Conservation (phyloP, 2,888 invertebrate species). For the Parascotia fuliginaria region DNA sequence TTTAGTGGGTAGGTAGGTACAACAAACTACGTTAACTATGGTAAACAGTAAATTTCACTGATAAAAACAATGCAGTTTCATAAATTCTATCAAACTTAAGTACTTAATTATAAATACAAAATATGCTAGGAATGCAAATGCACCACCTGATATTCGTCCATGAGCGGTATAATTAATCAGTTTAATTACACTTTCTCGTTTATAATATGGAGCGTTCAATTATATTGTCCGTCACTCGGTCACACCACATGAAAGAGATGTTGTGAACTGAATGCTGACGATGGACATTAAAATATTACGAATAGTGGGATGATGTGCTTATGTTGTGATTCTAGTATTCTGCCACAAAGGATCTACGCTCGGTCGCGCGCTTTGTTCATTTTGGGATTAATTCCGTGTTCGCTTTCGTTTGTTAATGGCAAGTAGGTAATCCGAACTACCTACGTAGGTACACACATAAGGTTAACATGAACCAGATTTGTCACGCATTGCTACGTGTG, state of each 20-base stretch:
- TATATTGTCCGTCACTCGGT: constrained; percentile 8
- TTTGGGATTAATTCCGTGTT: constrained; percentile 63
- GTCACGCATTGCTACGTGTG: neutral
- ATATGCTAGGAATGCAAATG: constrained; percentile 46
- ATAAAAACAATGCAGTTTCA: neutral
- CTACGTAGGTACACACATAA: neutral
- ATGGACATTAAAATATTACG: constrained; percentile 27
- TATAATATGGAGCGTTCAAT: constrained; percentile 41
- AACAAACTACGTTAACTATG: neutral
- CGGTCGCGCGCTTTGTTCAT: constrained; percentile 73
- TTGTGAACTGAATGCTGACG: constrained; percentile 26
- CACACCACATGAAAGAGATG: constrained; percentile 26
- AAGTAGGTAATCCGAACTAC: constrained; percentile 12
- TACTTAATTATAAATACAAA: constrained; percentile 12
- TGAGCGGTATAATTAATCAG: constrained; percentile 51
- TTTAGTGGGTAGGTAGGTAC: no score
- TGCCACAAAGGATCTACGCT: constrained; percentile 73
- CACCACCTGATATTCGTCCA: constrained; percentile 76
- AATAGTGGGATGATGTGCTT: constrained; percentile 21
- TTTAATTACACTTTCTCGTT: constrained; percentile 63
- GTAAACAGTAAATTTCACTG: neutral
- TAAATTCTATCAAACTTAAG: neutral
- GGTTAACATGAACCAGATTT: neutral
- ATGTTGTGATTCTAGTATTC: constrained; percentile 39
- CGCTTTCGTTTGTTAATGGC: constrained; percentile 71